Evolutionary conservation across 2,888 invertebrate genomes (phyloP), one percentile per base, ranked within the genome.

Genomic region (Agrochola litura): DNA sequence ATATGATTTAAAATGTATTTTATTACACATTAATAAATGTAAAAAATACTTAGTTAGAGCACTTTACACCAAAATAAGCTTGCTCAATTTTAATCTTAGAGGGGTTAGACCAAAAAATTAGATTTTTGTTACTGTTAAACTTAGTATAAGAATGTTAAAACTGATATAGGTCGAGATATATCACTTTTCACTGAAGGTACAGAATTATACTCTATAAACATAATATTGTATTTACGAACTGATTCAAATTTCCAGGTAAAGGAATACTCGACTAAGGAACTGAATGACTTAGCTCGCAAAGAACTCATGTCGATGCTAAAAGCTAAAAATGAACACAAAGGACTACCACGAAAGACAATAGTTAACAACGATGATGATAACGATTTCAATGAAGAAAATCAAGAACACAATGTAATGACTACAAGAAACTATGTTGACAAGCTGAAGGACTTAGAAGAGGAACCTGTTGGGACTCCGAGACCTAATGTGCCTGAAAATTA

Each of bases 251-350:
- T 89, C 41, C 89, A 96, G 96, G 87, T 95, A 6, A 96, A 94
- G 89, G 94, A 95, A 89, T 96, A 96, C 79, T 93, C 96, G 41
- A 93, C 94, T 0, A 95, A 95, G 82, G 95, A 96, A 84, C 88
- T 96, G 3, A 96, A 96, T 79, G 92, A 96, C 25, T 87, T 96
- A 73, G 94, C 94, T 2, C 91, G 95, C 54, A 94, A 93, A 80
- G 95, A 96, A 79, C 79, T 96, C 0, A 83, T 93, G 8, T 70
- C 81, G 0, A 91, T 90, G 30, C 69, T 96, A 3, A 93, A 91
- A 76, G 84, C 84, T 49, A 95, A 95, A 81, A 92, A 94, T 63
- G 85, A 88, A 41, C 83, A 85, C 0, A 95, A 95, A 89, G 92
- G 92, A 0, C 77, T 89, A 2, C 90, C 92, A 0, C 90, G 90